Evolutionary conservation across 2,113 vertebrate species (phyloP).

Genomic region (Oryzias melastigma): DNA sequence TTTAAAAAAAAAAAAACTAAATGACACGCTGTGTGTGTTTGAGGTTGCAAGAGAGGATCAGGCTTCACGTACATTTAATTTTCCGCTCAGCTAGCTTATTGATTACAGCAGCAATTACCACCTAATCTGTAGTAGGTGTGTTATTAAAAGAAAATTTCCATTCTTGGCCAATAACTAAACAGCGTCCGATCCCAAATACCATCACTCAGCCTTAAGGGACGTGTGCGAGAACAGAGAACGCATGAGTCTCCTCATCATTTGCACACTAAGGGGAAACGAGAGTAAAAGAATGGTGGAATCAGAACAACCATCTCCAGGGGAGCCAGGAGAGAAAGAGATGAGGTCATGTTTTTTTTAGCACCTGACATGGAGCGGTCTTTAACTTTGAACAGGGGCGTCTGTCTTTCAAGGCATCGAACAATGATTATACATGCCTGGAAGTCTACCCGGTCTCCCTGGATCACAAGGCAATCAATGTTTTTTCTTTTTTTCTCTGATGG

Average conservation of each 20-base stretch:
- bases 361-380: constrained; percentile 72
- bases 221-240: constrained; percentile 47
- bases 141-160: constrained; percentile 82
- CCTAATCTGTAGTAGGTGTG: constrained; percentile 80
- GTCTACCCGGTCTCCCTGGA: constrained; percentile 62
- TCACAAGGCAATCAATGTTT: constrained; percentile 66
- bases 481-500: constrained; percentile 26
- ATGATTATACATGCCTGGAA: constrained; percentile 75
- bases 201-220: constrained; percentile 78
- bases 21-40: constrained; percentile 35
- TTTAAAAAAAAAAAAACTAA: constrained; percentile 45
- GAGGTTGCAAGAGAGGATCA: constrained; percentile 7
- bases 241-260: constrained; percentile 78
- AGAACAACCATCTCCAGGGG: constrained; percentile 70
- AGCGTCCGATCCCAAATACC: constrained; percentile 77
- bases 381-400: constrained; percentile 73
- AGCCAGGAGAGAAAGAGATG: constrained; percentile 55
- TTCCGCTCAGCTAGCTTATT: constrained; percentile 81
- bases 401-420: constrained; percentile 73
- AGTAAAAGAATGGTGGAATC: constrained; percentile 68
- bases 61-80: constrained; percentile 78
- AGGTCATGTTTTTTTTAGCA: constrained; percentile 69
- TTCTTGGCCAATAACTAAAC: constrained; percentile 87
- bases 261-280: constrained; percentile 68
- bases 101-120: constrained; percentile 82